Evolutionary conservation across 2,113 vertebrate species (phyloP).

Genomic region (Nymphicus hollandicus): DNA sequence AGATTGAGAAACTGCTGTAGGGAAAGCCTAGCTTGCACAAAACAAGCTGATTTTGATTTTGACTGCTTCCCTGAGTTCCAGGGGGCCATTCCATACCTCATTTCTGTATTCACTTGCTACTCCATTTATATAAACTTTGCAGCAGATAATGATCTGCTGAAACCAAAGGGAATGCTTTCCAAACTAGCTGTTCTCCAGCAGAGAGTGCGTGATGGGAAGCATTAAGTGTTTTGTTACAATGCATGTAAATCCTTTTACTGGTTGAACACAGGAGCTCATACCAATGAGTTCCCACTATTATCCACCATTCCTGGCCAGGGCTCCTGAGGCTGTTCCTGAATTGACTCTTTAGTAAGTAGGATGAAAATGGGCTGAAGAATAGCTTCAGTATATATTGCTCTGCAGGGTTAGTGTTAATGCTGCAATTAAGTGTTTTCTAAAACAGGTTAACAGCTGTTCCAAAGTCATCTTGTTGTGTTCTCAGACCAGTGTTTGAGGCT

Average conservation of each 20-base stretch:
- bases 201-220: neutral
- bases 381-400: neutral
- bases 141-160: slow-evolving; percentile 23
- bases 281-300: slow-evolving; percentile 53
- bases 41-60: neutral
- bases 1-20: neutral
- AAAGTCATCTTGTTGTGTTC: neutral
- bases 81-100: neutral
- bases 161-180: neutral
- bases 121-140: neutral
- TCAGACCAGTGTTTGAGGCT: neutral
- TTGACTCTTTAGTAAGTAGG: neutral
- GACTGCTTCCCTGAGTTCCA: neutral
- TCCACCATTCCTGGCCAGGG: slow-evolving; percentile 3
- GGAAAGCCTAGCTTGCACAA: neutral
- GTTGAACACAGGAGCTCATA: slow-evolving; percentile 31
- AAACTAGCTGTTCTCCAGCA: slow-evolving; percentile 13
- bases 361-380: neutral
- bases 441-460: neutral
- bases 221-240: slow-evolving; percentile 8
- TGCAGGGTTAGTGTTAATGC: neutral
- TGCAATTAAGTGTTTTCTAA: neutral
- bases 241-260: slow-evolving; percentile 14
- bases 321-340: neutral
- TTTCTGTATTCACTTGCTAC: neutral